These are phyloP conservation scores for Gymnoscelis rufifasciata DNA, from an alignment of 2,888 invertebrate species.

Conservation along the genomic window DNA sequence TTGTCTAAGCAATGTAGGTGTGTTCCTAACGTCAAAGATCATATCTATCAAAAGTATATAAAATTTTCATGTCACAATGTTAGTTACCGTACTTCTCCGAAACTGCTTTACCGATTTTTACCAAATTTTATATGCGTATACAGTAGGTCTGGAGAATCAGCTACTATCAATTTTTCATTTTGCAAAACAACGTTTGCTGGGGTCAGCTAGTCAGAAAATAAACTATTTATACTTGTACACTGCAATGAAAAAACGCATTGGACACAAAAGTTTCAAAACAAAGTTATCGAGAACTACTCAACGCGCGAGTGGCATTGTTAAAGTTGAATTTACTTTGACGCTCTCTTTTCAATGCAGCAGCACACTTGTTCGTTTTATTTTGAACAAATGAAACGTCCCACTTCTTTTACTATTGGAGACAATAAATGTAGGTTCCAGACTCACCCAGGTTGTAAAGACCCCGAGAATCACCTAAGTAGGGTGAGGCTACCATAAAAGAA, in stretches of 20 bases:
- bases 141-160: too few relatives aligned
- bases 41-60: too few relatives aligned
- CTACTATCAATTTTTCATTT: too few relatives aligned
- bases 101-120: too few relatives aligned
- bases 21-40: too few relatives aligned
- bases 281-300: conserved; percentile 28
- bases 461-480: conserved; percentile 21
- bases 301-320: conserved; percentile 36
- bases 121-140: too few relatives aligned
- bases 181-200: too few relatives aligned
- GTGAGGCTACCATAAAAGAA: conserved; percentile 17
- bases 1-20: too few relatives aligned
- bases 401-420: conserved; percentile 17
- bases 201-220: background rate
- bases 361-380: conserved; percentile 29
- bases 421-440: conserved; percentile 20
- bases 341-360: conserved; percentile 23
- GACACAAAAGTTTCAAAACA: conserved; percentile 21
- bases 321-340: conserved; percentile 44
- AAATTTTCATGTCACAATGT: too few relatives aligned
- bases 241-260: conserved; percentile 16
- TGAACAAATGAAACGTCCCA: conserved; percentile 24
- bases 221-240: conserved; percentile 2
- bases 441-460: conserved; percentile 1
- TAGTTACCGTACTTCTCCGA: too few relatives aligned